A percentile compares a stretch with the other conserved stretches of the same genome.
Conservation (phyloP, 2,113 vertebrate genomes). For the Himantopus leucocephalus region DNA sequence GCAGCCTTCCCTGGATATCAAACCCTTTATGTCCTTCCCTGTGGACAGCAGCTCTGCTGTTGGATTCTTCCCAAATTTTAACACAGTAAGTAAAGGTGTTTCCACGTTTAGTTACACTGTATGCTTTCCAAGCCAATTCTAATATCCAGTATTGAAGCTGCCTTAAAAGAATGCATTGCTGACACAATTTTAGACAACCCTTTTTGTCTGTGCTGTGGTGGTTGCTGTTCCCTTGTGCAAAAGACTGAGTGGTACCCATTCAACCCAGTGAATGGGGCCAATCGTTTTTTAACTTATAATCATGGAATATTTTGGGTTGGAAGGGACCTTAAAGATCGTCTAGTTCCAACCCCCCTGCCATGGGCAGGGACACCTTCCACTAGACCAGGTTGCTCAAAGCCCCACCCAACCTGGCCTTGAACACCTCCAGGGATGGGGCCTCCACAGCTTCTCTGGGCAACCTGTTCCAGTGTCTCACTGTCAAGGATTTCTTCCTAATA, state of each 20-base stretch:
- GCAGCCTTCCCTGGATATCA: conserved; percentile 88
- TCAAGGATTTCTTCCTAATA: not conserved
- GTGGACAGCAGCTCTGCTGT: conserved; percentile 87
- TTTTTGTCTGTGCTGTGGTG: not conserved
- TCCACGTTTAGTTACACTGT: conserved; percentile 26
- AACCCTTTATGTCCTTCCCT: conserved; percentile 91
- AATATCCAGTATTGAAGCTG: not conserved
- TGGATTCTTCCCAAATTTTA: conserved; percentile 96
- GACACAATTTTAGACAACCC: not conserved
- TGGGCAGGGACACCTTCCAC: not conserved
- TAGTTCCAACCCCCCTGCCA: not conserved
- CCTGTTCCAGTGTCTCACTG: not conserved
- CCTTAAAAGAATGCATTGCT: not conserved
- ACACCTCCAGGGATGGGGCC: not conserved
- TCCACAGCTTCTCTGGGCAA: no score
- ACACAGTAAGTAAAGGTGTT: conserved; percentile 84
- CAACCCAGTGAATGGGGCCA: not conserved
- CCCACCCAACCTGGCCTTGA: not conserved
- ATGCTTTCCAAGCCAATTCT: not conserved
- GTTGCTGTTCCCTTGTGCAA: not conserved
- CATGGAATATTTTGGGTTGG: not conserved
- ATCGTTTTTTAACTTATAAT: not conserved
- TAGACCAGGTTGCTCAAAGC: not conserved
- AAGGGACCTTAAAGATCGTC: not conserved
- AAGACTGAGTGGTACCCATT: not conserved